A percentile compares a stretch with the other conserved stretches of the same genome.
These are phyloP conservation scores for Anthonomus grandis DNA, from an alignment of 1,140 invertebrate genomes.

Conservation along the genomic window DNA sequence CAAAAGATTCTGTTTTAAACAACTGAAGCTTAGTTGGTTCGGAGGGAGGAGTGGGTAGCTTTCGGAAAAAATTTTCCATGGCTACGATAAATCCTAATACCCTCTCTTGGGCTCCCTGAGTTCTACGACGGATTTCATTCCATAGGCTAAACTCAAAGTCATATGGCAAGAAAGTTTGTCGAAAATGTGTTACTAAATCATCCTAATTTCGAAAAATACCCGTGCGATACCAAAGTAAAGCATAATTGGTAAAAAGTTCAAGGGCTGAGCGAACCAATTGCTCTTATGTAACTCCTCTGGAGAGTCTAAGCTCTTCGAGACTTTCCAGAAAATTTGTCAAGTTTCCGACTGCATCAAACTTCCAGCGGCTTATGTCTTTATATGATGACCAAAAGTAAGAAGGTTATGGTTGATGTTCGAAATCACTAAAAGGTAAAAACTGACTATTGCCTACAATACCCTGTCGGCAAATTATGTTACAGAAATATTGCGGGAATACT, in stretches of 20 bases:
- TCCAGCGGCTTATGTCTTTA: constrained; percentile 9
- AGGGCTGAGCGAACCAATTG: constrained; percentile 14
- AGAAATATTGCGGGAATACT: too few relatives aligned
- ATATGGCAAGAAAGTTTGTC: constrained; percentile 4
- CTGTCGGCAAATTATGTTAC: too few relatives aligned
- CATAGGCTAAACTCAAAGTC: constrained; percentile 15
- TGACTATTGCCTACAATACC: too few relatives aligned
- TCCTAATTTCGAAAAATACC: constrained; percentile 23
- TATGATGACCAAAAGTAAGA: background rate
- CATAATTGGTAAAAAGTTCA: constrained; percentile 17
- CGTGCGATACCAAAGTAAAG: constrained; percentile 14
- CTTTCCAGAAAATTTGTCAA: constrained; percentile 21
- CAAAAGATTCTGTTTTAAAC: too few relatives aligned
- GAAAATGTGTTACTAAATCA: constrained; percentile 4
- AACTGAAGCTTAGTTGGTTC: background rate
- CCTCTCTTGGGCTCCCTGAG: constrained; percentile 12
- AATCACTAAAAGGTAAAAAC: too few relatives aligned
- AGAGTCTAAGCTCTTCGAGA: constrained; percentile 11
- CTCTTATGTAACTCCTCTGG: constrained; percentile 10
- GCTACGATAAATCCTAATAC: too few relatives aligned
- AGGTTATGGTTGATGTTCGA: too few relatives aligned
- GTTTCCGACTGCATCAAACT: constrained; percentile 3
- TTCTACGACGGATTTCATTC: constrained; percentile 14
- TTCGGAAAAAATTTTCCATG: constrained; percentile 12
- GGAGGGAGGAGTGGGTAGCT: background rate